Conservation (phyloP, 2,888 invertebrate species). For the Pilophorus perplexus region DNA sequence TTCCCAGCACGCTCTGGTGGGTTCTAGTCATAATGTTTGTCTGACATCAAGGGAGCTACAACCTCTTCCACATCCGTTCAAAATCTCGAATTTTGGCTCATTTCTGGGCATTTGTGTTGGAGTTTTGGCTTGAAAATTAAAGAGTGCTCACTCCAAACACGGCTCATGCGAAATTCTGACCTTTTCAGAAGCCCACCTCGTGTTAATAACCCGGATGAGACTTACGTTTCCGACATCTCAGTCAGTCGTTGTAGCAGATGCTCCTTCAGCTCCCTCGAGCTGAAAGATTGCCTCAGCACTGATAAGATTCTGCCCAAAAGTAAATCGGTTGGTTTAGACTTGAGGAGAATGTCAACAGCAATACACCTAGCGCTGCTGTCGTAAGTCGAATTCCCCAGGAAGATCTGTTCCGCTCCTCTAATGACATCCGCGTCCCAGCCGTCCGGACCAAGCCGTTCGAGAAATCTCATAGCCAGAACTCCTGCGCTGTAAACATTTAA, state of each 20-base stretch:
- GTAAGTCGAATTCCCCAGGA: conserved; percentile 60
- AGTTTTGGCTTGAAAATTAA: too few species aligned
- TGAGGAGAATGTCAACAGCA: conserved; percentile 68
- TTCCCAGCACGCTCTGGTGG: too few species aligned
- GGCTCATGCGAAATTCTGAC: too few species aligned
- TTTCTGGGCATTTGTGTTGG: too few species aligned
- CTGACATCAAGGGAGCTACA: too few species aligned
- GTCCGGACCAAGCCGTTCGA: conserved; percentile 57
- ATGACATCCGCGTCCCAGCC: conserved; percentile 54
- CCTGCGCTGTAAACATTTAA: conserved; percentile 56
- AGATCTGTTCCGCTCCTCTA: conserved; percentile 57
- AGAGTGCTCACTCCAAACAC: too few species aligned
- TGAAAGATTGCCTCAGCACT: conserved; percentile 56
- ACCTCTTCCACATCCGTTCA: too few species aligned
- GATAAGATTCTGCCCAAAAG: conserved; percentile 58
- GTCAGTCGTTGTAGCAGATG: conserved; percentile 63
- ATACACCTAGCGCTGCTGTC: conserved; percentile 69
- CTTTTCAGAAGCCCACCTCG: too few species aligned
- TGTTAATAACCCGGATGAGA: too few species aligned
- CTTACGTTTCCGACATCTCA: conserved; percentile 55
- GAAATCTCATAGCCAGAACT: conserved; percentile 66
- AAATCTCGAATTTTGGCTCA: too few species aligned
- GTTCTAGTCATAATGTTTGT: too few species aligned
- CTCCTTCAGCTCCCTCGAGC: conserved; percentile 64
- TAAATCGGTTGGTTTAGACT: conserved; percentile 58